Percentiles rank a stretch among this genome's conserved stretches.
Conservation (phyloP, 2,797 vertebrate species). For the Steatocranus sp. region DNA sequence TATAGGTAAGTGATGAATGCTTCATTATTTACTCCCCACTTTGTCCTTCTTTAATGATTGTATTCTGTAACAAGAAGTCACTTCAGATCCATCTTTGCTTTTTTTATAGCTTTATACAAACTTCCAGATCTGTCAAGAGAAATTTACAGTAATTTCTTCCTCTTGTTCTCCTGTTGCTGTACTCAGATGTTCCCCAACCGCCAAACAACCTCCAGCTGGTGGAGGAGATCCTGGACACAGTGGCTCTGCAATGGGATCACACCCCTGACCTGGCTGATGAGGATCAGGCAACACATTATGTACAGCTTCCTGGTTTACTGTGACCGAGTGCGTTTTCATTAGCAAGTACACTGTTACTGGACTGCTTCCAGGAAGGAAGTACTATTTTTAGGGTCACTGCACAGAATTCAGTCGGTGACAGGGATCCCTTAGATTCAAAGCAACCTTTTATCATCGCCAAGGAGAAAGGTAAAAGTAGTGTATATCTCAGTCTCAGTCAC, state of each 20-base stretch:
- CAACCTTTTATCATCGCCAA: slow-evolving; percentile 64
- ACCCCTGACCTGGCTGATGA: slow-evolving; percentile 61
- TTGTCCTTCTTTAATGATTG: not conserved
- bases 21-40: not conserved
- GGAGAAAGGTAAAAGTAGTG: slow-evolving; percentile 34
- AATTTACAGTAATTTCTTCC: not conserved
- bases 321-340: slow-evolving; percentile 61
- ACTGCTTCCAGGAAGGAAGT: slow-evolving; percentile 70
- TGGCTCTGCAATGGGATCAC: slow-evolving; percentile 72
- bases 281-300: slow-evolving; percentile 37
- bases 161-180: not conserved
- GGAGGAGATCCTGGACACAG: slow-evolving; percentile 67
- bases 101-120: not conserved
- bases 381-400: slow-evolving; percentile 72
- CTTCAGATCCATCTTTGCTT: not conserved
- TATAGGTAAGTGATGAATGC: slow-evolving; percentile 42
- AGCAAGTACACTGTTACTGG: slow-evolving; percentile 64
- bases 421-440: slow-evolving; percentile 66
- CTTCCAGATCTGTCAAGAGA: not conserved
- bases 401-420: slow-evolving; percentile 60
- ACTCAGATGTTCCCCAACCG: slow-evolving; percentile 59
- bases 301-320: slow-evolving; percentile 65
- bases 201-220: slow-evolving; percentile 59
- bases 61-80: not conserved
- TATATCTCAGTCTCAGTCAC: not conserved